phyloP scores from a whole-genome alignment of 2,797 vertebrate genomes.

The Labeo calbasu region DNA sequence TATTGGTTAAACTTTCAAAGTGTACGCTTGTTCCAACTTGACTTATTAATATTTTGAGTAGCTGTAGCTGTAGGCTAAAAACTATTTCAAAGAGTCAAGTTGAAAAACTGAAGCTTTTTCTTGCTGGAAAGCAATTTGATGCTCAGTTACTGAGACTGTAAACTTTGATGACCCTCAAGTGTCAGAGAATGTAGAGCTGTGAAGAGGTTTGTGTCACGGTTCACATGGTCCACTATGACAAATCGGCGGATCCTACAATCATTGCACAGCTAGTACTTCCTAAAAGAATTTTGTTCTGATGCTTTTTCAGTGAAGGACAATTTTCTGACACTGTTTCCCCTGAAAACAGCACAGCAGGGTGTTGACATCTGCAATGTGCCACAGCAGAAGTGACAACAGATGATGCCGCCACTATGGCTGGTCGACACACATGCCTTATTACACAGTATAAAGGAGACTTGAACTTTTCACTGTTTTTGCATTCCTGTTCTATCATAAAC shows the following conservation, averaged over 20 bases:
- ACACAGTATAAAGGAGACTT: not conserved
- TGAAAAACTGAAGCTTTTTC: not conserved
- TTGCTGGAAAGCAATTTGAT: conserved; percentile 4
- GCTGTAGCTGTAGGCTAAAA: not conserved
- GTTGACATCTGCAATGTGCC: conserved; percentile 6
- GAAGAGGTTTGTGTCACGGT: not conserved
- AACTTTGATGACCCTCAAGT: not conserved
- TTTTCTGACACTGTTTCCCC: not conserved
- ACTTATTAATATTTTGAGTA: not conserved
- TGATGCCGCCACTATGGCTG: not conserved
- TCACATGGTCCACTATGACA: not conserved
- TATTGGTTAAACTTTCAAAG: not conserved
- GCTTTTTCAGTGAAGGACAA: not conserved
- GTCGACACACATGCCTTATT: not conserved
- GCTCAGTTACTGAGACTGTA: not conserved
- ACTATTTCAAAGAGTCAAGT: not conserved
- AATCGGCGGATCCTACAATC: not conserved
- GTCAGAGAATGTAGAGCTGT: not conserved
- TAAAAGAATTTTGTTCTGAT: not conserved
- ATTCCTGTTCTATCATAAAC: not conserved
- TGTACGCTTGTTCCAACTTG: not conserved
- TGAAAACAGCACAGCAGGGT: conserved; percentile 1
- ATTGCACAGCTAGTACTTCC: not conserved
- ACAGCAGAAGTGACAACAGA: not conserved
- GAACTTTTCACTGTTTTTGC: not conserved